These are phyloP conservation scores for Oncorhynchus masou DNA, from an alignment of 2,113 vertebrate genomes.

Conservation along the genomic window DNA sequence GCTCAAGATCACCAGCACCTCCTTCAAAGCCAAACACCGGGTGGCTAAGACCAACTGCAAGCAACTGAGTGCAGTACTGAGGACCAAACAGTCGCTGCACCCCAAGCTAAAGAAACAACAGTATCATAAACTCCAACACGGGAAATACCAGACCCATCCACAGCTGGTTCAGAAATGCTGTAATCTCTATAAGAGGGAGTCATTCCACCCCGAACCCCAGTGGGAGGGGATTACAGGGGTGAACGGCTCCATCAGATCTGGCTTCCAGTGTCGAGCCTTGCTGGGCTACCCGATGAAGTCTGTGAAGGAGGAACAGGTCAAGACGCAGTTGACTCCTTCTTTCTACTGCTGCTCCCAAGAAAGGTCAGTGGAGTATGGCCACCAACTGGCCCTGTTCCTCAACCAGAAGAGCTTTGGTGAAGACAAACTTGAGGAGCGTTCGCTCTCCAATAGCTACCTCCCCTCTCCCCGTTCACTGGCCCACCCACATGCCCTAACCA, in stretches of 20 bases:
- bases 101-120: slow-evolving; percentile 48
- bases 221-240: slow-evolving; percentile 54
- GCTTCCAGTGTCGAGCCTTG: slow-evolving; percentile 62
- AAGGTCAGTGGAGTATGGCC: slow-evolving; percentile 81
- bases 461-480: slow-evolving; percentile 30
- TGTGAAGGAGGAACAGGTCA: slow-evolving; percentile 71
- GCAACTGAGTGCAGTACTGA: slow-evolving; percentile 50
- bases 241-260: slow-evolving; percentile 52
- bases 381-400: slow-evolving; percentile 89
- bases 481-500: slow-evolving; percentile 61
- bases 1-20: slow-evolving; percentile 86
- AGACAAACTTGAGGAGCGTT: slow-evolving; percentile 65
- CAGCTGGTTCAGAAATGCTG: slow-evolving; percentile 72
- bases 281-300: slow-evolving; percentile 70
- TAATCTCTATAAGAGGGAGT: slow-evolving; percentile 79
- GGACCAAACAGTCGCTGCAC: not conserved
- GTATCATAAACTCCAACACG: slow-evolving; percentile 46
- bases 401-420: slow-evolving; percentile 74
- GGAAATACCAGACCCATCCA: too few species aligned
- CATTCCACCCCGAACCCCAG: slow-evolving; percentile 62
- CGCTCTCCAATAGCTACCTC: slow-evolving; percentile 78
- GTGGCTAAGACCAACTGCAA: slow-evolving; percentile 62
- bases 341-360: slow-evolving; percentile 79
- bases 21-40: slow-evolving; percentile 71
- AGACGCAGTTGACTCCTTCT: slow-evolving; percentile 70